Evolutionary conservation across 2,113 vertebrate genomes (phyloP).

Genomic region (Pithys albifrons): DNA sequence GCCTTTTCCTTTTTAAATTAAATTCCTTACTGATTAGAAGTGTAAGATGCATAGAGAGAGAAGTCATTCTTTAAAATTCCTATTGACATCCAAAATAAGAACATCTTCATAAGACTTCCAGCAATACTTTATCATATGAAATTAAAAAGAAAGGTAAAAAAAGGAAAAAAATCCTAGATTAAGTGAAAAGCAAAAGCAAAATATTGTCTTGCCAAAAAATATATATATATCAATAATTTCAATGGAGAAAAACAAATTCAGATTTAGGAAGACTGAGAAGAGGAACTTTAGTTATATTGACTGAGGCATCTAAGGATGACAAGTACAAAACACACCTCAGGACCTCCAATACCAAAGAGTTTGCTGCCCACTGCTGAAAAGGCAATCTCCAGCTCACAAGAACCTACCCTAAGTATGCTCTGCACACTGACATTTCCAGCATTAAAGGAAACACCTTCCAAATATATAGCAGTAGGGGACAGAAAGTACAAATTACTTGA

Average conservation of each 20-base stretch:
- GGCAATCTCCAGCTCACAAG: not conserved
- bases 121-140: not conserved
- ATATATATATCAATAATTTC: not conserved
- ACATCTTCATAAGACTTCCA: not conserved
- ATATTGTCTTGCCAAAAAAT: not conserved
- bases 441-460: not conserved
- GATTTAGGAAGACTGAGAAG: not conserved
- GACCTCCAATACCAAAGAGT: not conserved
- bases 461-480: not conserved
- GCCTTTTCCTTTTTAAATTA: not conserved
- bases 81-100: not conserved
- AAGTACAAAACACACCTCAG: slow-evolving; percentile 18
- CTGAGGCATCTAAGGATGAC: not conserved
- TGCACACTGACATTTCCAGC: not conserved
- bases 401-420: not conserved
- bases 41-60: not conserved
- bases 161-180: not conserved
- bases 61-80: not conserved
- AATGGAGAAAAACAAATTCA: not conserved
- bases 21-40: not conserved
- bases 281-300: not conserved
- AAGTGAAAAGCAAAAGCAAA: not conserved
- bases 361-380: not conserved
- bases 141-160: not conserved
- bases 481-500: not conserved